These are phyloP conservation scores for Drosophila kanapiae DNA, from an alignment of 1,140 invertebrate species.

Conservation along the genomic window DNA sequence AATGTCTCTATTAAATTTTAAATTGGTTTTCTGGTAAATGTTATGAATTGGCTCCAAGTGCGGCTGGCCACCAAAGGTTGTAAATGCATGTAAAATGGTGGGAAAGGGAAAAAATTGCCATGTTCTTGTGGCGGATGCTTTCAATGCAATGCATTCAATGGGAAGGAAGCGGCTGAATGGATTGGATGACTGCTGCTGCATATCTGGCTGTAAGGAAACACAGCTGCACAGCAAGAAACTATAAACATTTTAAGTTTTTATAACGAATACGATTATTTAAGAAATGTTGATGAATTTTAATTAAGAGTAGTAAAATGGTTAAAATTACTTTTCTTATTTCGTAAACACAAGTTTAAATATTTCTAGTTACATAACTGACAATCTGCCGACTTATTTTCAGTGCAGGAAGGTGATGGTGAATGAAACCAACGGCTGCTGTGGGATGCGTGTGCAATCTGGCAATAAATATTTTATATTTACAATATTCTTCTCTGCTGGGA, in stretches of 20 bases:
- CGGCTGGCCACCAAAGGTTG: constrained; percentile 22
- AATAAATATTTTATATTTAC: constrained; percentile 80
- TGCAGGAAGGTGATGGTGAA: constrained; percentile 13
- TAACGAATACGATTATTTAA: neutral
- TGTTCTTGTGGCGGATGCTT: constrained; percentile 52
- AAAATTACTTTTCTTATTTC: neutral
- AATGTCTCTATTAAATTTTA: constrained; percentile 77
- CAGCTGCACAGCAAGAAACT: constrained; percentile 6
- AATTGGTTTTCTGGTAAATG: constrained; percentile 54
- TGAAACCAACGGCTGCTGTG: constrained; percentile 27
- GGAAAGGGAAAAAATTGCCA: constrained; percentile 10
- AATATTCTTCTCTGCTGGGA: constrained; percentile 44
- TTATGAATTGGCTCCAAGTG: constrained; percentile 60
- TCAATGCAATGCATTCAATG: constrained; percentile 68
- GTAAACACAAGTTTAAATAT: too few relatives aligned
- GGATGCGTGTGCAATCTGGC: constrained; percentile 71
- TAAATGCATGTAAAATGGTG: constrained; percentile 28
- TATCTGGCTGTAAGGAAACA: constrained; percentile 32
- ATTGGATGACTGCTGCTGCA: constrained; percentile 27
- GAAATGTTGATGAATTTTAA: neutral
- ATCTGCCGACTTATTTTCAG: neutral
- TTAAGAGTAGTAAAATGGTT: neutral
- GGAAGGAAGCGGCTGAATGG: constrained; percentile 68
- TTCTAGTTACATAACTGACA: neutral
- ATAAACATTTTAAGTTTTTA: too few relatives aligned